Evolutionary conservation across 2,888 invertebrate species (phyloP).

Genomic region (Netelia inedita): DNA sequence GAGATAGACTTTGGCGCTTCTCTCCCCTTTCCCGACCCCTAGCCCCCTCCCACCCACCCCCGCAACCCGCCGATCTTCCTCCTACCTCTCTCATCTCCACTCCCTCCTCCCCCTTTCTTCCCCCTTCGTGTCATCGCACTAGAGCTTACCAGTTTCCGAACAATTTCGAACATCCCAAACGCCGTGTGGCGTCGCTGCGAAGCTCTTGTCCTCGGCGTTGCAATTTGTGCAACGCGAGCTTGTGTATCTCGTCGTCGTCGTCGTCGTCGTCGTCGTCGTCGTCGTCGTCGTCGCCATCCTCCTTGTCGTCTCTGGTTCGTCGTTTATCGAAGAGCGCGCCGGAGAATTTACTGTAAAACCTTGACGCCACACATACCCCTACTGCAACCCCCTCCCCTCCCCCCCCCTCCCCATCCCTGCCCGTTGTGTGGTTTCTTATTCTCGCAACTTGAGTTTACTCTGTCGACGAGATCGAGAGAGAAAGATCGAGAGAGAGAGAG

Average conservation of each 20-base stretch:
- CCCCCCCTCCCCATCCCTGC: not conserved
- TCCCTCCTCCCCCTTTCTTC: not conserved
- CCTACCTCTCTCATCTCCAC: not conserved
- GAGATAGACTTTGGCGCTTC: slow-evolving; percentile 33
- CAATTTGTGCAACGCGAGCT: slow-evolving; percentile 58
- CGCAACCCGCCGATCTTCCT: too few species aligned
- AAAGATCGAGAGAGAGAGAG: slow-evolving; percentile 1
- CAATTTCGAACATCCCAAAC: slow-evolving; percentile 63
- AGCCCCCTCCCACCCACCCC: too few species aligned
- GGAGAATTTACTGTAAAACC: slow-evolving; percentile 41
- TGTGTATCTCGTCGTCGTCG: slow-evolving; percentile 39
- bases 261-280: slow-evolving; percentile 39
- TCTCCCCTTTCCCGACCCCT: not conserved
- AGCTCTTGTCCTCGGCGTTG: slow-evolving; percentile 46
- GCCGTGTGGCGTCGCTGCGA: not conserved
- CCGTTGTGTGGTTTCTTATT: not conserved
- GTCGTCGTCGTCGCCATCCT: slow-evolving; percentile 5
- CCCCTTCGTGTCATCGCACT: slow-evolving; percentile 12
- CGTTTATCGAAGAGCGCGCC: slow-evolving; percentile 25
- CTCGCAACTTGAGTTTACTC: slow-evolving; percentile 27
- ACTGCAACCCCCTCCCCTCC: not conserved
- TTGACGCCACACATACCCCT: not conserved
- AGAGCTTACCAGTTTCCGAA: slow-evolving; percentile 62
- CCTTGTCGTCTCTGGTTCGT: slow-evolving; percentile 35
- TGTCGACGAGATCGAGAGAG: slow-evolving; percentile 13